Conservation (phyloP, 53 echinoderm and acorn worm species). For the Patiria pectinifera region DNA sequence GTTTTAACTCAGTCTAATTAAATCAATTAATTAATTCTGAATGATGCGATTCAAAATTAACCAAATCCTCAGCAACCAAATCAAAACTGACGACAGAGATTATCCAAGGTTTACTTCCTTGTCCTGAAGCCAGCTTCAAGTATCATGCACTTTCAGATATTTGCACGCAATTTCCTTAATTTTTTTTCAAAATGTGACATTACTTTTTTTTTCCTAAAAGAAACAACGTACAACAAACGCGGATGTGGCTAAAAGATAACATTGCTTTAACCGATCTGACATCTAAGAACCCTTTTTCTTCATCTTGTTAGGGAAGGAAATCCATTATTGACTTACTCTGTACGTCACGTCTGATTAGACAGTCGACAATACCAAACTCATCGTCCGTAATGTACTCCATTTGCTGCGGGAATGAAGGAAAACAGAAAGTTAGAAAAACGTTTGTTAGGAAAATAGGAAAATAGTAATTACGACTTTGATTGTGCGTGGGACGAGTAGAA, state of each 20-base stretch:
- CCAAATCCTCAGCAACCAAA: no score
- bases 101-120: no score
- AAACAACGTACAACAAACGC: neutral
- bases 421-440: neutral
- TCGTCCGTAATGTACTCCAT: constrained; percentile 70
- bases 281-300: neutral
- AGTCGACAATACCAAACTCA: constrained; percentile 64
- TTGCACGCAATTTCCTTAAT: no score
- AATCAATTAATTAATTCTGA: no score
- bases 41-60: no score
- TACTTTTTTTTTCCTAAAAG: no score
- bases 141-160: no score
- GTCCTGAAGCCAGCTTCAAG: no score
- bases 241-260: neutral
- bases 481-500: neutral
- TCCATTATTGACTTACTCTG: constrained; percentile 60
- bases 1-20: no score
- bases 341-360: constrained; percentile 53
- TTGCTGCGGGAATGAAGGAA: constrained; percentile 65
- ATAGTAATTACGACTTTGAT: neutral
- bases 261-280: neutral
- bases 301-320: neutral
- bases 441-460: neutral
- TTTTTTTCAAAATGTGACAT: no score
- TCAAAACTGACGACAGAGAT: no score